phyloP scores from a whole-genome alignment of 2,888 invertebrate species.

The Xanthia icteritia region DNA sequence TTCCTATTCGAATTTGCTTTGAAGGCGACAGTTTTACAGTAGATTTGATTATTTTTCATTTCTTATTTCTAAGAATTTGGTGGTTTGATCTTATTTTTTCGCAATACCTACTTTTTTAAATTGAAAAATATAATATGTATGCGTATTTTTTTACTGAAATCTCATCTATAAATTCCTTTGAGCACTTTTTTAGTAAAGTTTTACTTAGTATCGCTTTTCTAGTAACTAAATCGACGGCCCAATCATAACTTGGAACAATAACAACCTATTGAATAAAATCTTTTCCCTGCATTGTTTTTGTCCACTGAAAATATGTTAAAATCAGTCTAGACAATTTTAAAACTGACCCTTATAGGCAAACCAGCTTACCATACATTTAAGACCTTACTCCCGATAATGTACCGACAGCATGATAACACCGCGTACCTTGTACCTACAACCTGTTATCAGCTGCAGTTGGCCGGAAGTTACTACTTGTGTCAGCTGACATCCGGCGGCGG shows the following conservation, averaged over 20 bases:
- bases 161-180: background rate
- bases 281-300: background rate
- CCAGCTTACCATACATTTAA: background rate
- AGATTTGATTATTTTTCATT: background rate
- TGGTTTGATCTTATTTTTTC: background rate
- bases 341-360: background rate
- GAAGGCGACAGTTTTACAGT: background rate
- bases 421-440: background rate
- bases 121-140: background rate
- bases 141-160: too few relatives aligned
- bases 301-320: background rate
- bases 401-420: constrained; percentile 15
- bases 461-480: constrained; percentile 37
- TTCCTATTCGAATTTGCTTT: constrained; percentile 4
- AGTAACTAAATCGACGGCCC: background rate
- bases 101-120: background rate
- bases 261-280: background rate
- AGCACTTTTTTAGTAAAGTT: background rate
- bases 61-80: background rate
- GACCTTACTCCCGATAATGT: constrained; percentile 11
- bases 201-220: background rate
- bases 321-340: background rate
- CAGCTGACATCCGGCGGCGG: constrained; percentile 52
- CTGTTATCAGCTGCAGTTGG: constrained; percentile 27
- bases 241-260: background rate